Evolutionary conservation across 2,797 vertebrate species (phyloP), one percentile per base, ranked within the genome.

Genomic region (Spea hammondii): DNA sequence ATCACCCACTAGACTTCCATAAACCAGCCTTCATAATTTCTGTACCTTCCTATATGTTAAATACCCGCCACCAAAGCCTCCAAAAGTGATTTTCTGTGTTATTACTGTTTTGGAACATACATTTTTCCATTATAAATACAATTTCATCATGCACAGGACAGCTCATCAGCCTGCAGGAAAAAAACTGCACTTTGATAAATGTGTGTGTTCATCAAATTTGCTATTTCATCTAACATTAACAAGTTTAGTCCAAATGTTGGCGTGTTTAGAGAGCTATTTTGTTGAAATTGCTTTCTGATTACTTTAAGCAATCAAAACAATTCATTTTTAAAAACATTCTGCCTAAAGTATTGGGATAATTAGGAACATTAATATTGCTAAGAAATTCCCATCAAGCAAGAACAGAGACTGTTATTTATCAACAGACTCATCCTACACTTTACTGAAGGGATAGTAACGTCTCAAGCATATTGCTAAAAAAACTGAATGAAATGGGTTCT

Each of bases 291-390:
- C 70, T 44, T 73, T 47, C 44, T 73, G 54, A 73, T 79, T 79
- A 79, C 71, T 67, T 74, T 17, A 59, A 74, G 71, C 74, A 79
- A 79, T 79, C 78, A 79, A 74, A 79, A 74, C 45, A 79, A 79
- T 79, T 45, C 49, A 79, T 74, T 72, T 64, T 66, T 64, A 74
- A 70, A 67, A 79, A 48, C 47, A 79, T 70, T 79, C 48, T 65
- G 72, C 72, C 72, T 65, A 44, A 64, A 57, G 72, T 79, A 74
- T 6, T 54, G 57, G 47, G 10, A 70, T 74, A 80, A 80, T 80
- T 80, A 76, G 17, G 69, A 80, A 65, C 67, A 66, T 80, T 71
- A 65, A 71, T 79, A 74, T 49, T 55, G 66, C 12, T 51, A 70
- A 4, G 49, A n/a, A 68, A 51, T 74, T 74, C 62, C 48, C 68